Base-by-base conservation (phyloP, 2,888 invertebrate species). In the Cheilosia urbana region DNA sequence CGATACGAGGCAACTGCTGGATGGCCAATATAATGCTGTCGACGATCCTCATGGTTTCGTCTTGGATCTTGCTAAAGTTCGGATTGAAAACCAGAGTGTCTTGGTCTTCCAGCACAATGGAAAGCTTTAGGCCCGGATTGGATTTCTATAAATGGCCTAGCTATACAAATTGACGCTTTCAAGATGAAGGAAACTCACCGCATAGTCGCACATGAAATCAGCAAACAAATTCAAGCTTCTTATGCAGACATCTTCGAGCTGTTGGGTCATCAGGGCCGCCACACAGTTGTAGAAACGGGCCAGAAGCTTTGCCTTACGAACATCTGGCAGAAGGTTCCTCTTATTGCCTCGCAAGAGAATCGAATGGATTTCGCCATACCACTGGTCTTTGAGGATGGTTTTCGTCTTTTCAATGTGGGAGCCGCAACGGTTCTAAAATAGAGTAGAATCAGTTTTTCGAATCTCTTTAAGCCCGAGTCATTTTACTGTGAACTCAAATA, bases 211-310 rank as follows among this genome's bases (percentile, higher is more conserved):
- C 42, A 98, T 94, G 88, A 96, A 96, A 63, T 96, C 93, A 1
- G 96, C 95, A 90, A 95, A 98, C 87, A 96, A 96, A 62, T 94
- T 93, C 89, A 98, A 94, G 4, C 98, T 98, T 88, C 95, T 94
- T 51, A 97, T 93, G 88, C 97, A 96, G 40, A 98, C 91, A 24
- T 95, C 95, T 91, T 98, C 97, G 75, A 98, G 93, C 89, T 98
- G 97, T 88, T 95, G 95, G 0, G 97, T 96, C 98, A 98, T 98
- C 49, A 98, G 93, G 34, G 96, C 95, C 0, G 96, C 96, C 1
- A 97, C 95, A 89, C 97, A 96, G 91, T 97, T 96, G 91, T 96
- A 98, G 92, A 98, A 98, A 55, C 95, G 94, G 88, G 94, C 94
- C 91, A 96, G 94, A 90, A 95, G 94, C 15, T 93, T 93, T 19